Base-by-base conservation (phyloP, 2,797 vertebrate genomes). In the Argentina silus region DNA sequence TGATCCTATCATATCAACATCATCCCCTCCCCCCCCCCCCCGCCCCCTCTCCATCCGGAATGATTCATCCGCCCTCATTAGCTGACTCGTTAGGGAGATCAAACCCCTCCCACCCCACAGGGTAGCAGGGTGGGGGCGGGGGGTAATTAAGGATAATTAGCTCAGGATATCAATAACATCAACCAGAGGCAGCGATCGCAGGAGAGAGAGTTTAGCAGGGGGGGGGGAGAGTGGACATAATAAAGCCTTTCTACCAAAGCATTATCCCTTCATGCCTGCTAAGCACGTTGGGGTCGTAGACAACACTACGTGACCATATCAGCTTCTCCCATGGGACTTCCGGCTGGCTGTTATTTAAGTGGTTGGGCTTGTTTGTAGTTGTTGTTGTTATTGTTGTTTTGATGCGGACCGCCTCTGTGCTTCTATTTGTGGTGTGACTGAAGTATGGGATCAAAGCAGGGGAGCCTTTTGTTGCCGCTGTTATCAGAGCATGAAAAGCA, bases 101-200 rank as follows among this genome's bases (percentile, higher is more conserved):
- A 44, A 56, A 77, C 81, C 74, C 68, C 68, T 73, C 53, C 51
- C 3, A 42, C 73, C 75, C 70, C 67, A 55, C 48, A n/a, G 59
- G 60, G 69, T 15, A 0, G 14, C 1, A 43, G 1, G 63, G 55
- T 0, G 53, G 59, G 59, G 72, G 56, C 50, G 51, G 60, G 53
- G 74, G 65, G 19, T 83, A 83, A 87, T 89, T 88, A 85, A 63
- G 56, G 75, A 36, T 87, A 85, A 89, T 89, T 85, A 89, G 70
- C 75, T 69, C 67, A 62, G 73, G 78, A 80, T 83, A 83, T 84
- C 82, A 83, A 72, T 83, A 78, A 77, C 65, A 27, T 72, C 80
- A 74, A 69, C 67, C 71, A 10, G 17, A 73, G 68, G 76, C 55
- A 56, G 68, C 0, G 69, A 73, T 70, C 73, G 64, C 59, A 77